Percentiles rank a stretch among this genome's conserved stretches.
These are phyloP conservation scores for Nemoura dubitans DNA, from an alignment of 2,888 invertebrate species.

Conservation along the genomic window DNA sequence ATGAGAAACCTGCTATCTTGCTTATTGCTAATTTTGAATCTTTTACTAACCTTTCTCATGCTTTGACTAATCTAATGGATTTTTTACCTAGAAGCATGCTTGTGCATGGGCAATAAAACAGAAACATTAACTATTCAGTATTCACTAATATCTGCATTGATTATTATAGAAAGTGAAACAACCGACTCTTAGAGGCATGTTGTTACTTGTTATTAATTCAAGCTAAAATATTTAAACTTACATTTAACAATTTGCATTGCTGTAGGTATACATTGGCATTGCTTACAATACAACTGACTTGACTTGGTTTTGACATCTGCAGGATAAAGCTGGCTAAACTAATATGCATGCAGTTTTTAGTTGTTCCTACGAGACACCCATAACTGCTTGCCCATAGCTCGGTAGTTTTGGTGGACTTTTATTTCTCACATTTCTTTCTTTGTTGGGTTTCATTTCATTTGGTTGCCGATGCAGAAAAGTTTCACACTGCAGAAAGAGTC, in stretches of 20 bases:
- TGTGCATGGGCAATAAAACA: slow-evolving; percentile 3
- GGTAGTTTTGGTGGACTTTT: not conserved
- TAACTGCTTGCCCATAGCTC: not conserved
- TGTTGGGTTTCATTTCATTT: slow-evolving; percentile 45
- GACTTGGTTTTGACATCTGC: not conserved
- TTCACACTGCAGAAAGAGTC: slow-evolving; percentile 44
- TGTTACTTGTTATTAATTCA: no score
- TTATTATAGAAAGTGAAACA: no score
- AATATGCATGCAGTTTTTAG: not conserved
- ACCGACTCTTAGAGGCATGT: no score
- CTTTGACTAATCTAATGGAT: no score
- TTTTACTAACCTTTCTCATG: no score
- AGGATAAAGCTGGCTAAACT: not conserved
- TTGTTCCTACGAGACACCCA: not conserved
- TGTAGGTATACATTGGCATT: not conserved
- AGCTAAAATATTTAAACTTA: no score
- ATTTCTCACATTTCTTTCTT: slow-evolving; percentile 40
- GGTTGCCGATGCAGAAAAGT: slow-evolving; percentile 46
- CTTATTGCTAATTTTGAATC: no score
- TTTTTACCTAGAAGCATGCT: not conserved
- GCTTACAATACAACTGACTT: not conserved
- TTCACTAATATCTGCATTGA: no score
- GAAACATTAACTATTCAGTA: no score
- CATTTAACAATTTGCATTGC: not conserved
- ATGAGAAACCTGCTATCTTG: no score